Conservation (phyloP, 2,888 invertebrate species). For the Mesoligia furuncula region DNA sequence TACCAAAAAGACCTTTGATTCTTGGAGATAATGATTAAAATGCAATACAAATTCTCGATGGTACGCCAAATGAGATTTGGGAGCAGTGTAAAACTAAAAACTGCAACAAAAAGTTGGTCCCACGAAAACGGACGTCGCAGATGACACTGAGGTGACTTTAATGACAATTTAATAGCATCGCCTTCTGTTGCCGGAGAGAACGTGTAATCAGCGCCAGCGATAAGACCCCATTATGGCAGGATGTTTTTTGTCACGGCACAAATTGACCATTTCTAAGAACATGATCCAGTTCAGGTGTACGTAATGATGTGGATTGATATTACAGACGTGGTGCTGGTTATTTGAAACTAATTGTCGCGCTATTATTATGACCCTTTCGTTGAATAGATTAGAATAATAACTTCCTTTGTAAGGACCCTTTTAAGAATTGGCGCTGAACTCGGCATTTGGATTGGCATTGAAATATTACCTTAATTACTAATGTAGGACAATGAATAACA, state of each 20-base stretch:
- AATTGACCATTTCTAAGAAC: constrained; percentile 81
- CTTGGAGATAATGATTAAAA: constrained; percentile 73
- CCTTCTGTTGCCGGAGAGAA: constrained; percentile 84
- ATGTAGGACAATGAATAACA: constrained; percentile 1
- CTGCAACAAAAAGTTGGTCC: constrained; percentile 87
- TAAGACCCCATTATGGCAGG: constrained; percentile 81
- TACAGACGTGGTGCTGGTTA: constrained; percentile 47
- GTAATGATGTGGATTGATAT: constrained; percentile 69
- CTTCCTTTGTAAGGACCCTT: constrained; percentile 27
- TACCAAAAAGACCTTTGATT: constrained; percentile 68
- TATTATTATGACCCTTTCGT: constrained; percentile 27
- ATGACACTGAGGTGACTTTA: constrained; percentile 89
- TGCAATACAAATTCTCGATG: constrained; percentile 61
- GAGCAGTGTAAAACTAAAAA: constrained; percentile 83
- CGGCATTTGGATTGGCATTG: constrained; percentile 14
- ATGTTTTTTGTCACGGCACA: constrained; percentile 80
- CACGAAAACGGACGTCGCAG: constrained; percentile 86
- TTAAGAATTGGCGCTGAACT: constrained; percentile 23
- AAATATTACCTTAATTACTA: constrained; percentile 17
- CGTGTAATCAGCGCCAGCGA: constrained; percentile 87
- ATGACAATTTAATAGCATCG: constrained; percentile 90
- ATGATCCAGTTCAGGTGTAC: constrained; percentile 70
- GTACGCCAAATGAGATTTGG: constrained; percentile 58
- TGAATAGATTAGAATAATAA: constrained; percentile 44
- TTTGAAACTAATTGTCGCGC: constrained; percentile 51